Conservation (phyloP, 1,140 invertebrate species). For the Notospermus geniculatus region DNA sequence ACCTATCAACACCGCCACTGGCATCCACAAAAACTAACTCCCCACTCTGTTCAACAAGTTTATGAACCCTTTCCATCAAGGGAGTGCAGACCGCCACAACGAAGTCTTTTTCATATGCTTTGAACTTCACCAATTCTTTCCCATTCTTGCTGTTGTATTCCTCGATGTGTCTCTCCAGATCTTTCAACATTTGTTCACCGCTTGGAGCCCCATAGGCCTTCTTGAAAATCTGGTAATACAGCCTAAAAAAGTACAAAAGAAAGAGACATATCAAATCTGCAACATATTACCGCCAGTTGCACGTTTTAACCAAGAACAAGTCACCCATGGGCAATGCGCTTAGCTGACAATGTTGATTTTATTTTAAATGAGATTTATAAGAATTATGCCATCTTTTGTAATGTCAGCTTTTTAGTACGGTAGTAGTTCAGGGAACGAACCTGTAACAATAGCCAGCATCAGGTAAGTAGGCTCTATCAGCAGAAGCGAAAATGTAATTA, state of each 20-base stretch:
- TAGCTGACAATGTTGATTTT: neutral
- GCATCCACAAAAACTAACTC: constrained; percentile 6
- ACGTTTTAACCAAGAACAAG: neutral
- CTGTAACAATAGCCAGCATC: neutral
- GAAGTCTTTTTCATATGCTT: neutral
- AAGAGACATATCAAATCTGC: neutral
- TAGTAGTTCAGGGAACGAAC: neutral
- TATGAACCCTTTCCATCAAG: constrained; percentile 1
- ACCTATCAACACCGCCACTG: constrained; percentile 16
- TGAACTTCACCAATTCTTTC: neutral
- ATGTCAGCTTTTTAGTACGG: neutral
- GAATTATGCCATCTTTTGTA: too few relatives aligned
- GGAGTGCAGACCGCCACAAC: constrained; percentile 2
- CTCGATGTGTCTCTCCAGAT: neutral
- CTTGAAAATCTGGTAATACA: constrained; percentile 7
- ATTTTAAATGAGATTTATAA: neutral
- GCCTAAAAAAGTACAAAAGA: neutral
- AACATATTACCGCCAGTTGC: neutral
- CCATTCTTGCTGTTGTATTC: neutral
- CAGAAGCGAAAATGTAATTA: neutral
- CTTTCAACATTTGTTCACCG: neutral
- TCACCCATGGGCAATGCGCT: neutral
- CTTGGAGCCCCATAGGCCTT: neutral
- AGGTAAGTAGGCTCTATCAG: neutral
- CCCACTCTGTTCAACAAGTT: neutral